phyloP scores from a whole-genome alignment of 2,888 invertebrate species.

The Idaea biselata region DNA sequence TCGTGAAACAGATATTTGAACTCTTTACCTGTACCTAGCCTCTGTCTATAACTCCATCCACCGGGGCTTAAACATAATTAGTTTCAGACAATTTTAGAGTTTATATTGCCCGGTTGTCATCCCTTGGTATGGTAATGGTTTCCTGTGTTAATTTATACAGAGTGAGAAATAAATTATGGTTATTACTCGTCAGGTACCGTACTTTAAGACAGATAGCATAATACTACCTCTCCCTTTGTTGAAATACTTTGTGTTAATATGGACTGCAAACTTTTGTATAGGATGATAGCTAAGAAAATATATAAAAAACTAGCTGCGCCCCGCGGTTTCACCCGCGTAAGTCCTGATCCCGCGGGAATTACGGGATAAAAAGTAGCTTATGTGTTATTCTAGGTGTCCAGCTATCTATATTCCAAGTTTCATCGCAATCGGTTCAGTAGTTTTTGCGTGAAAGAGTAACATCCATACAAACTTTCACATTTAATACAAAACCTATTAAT shows the following conservation, averaged over 20 bases:
- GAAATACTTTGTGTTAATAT: constrained; percentile 7
- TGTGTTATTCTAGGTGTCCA: too few relatives aligned
- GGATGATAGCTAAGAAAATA: not conserved
- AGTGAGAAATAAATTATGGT: constrained; percentile 51
- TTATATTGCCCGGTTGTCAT: constrained; percentile 56
- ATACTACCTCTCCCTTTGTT: constrained; percentile 13
- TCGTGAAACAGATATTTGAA: too few relatives aligned
- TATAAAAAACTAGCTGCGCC: too few relatives aligned
- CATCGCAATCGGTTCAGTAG: too few relatives aligned
- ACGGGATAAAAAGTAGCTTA: too few relatives aligned
- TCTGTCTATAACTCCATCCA: constrained; percentile 20
- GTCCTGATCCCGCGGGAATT: too few relatives aligned
- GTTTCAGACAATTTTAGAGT: constrained; percentile 67
- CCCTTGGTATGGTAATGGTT: constrained; percentile 57
- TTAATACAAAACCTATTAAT: too few relatives aligned
- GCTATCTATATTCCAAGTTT: too few relatives aligned
- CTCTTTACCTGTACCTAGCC: too few relatives aligned
- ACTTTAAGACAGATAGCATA: constrained; percentile 25
- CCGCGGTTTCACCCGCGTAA: too few relatives aligned
- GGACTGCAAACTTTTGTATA: not conserved
- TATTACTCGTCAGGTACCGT: constrained; percentile 36
- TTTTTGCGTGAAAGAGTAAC: too few relatives aligned
- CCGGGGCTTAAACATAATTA: constrained; percentile 60
- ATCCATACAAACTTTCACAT: too few relatives aligned
- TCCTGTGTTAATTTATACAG: constrained; percentile 61